Evolutionary conservation across 30 jellyfish, hydroid and myxozoan species (phyloP), one percentile per base, ranked within the genome.

Genomic region (Hydra vulgaris): DNA sequence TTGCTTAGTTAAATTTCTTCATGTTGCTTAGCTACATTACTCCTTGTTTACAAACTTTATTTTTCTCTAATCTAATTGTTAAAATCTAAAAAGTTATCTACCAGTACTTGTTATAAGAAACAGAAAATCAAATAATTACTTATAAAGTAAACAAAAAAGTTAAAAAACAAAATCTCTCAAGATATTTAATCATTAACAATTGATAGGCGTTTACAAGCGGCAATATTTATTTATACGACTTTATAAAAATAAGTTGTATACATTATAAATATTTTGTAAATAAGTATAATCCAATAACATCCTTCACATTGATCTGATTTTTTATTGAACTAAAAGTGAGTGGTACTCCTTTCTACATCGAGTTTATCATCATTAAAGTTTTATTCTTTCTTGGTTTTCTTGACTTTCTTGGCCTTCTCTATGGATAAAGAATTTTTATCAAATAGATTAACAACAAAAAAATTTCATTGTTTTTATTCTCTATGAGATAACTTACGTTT

Each of bases 401-500:
- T 40, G 61, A 12, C 61, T 40, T 40, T 40, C 61, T 40, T 40
- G 61, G 61, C 61, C 61, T 40, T 40, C 61, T 3, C 61, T 40
- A 40, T 40, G 61, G 12, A 40, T 12, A 40, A 40, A 12, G 12
- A 40, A 40, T 40, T 40, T 5, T 3, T 3, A 40, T 5, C 12
- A 3, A 40, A 40, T 5, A 40, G 61, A 40, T 3, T 12, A 40
- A 3, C 61, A 40, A 3, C 12, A 3, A 3, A 40, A 40, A 40
- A 40, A 40, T 40, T 40, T 40, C 61, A 40, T 12, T 40, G 8
- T 5, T 40, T 5, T 12, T 40, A 40, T 40, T 40, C 61, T 40
- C 61, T 40, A 40, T 40, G 61, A 40, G 61, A 40, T 3, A 16
- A 66, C 92, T 81, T 81, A 83, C 90, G 71, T 89, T 86, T 86